phyloP scores from a whole-genome alignment of 1,140 invertebrate species.

The Aethina tumida region DNA sequence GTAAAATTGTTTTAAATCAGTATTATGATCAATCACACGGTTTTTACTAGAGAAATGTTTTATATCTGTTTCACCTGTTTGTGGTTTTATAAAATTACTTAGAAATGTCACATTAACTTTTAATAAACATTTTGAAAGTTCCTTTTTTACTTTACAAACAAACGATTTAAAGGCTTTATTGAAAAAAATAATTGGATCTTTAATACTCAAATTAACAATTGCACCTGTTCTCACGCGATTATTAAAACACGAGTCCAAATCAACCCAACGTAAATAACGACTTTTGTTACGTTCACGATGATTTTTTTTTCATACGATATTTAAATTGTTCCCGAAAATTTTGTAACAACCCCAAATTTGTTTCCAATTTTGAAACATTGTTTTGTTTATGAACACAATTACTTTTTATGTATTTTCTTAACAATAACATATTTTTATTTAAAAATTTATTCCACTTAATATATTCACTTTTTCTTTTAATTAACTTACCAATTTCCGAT shows the following conservation, averaged over 20 bases:
- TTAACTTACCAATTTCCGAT: too few relatives aligned
- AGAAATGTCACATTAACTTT: constrained; percentile 12
- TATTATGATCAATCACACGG: constrained; percentile 8
- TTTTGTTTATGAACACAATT: too few relatives aligned
- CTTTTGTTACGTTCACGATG: too few relatives aligned
- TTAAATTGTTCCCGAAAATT: too few relatives aligned
- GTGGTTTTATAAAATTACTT: constrained; percentile 7
- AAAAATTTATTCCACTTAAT: too few relatives aligned
- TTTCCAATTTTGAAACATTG: too few relatives aligned
- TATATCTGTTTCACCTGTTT: not conserved
- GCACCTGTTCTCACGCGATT: constrained; percentile 8
- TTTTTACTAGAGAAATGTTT: constrained; percentile 16
- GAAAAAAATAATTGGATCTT: constrained; percentile 9
- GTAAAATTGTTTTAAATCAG: constrained; percentile 11
- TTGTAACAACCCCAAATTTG: too few relatives aligned
- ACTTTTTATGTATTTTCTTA: too few relatives aligned
- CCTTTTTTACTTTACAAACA: constrained; percentile 2
- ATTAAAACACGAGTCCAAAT: constrained; percentile 6
- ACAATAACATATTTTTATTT: too few relatives aligned
- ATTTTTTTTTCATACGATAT: too few relatives aligned
- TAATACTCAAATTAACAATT: constrained; percentile 9
- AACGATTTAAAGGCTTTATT: constrained; percentile 4
- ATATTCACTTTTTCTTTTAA: too few relatives aligned
- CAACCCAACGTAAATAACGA: too few relatives aligned
- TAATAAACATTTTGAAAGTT: constrained; percentile 1